Percentiles rank a stretch among this genome's conserved stretches.
phyloP scores from a whole-genome alignment of 53 echinoderm and acorn worm species.

The Crossaster papposus region DNA sequence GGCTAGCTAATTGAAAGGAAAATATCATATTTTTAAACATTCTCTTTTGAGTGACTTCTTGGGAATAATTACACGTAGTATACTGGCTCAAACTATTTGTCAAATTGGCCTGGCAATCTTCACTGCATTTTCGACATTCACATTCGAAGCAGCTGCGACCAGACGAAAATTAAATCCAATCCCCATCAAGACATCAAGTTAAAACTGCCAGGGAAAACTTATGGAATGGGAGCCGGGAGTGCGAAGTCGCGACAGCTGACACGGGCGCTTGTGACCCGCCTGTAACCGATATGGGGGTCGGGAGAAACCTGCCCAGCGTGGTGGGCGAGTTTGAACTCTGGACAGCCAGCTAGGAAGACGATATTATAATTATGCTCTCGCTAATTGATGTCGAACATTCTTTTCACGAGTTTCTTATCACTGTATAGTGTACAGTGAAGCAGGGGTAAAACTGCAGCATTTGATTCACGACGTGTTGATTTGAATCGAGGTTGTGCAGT shows the following conservation, averaged over 20 bases:
- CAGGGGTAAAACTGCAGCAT: no score
- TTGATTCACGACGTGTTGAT: no score
- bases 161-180: constrained; percentile 36
- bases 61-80: no score
- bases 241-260: constrained; percentile 44
- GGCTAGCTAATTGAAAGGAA: no score
- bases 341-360: background rate
- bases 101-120: background rate
- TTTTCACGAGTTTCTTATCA: background rate
- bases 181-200: background rate
- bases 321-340: background rate
- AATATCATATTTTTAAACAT: no score
- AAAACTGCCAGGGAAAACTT: background rate
- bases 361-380: background rate
- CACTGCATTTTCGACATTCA: constrained; percentile 43
- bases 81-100: background rate
- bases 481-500: no score
- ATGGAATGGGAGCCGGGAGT: constrained; percentile 4
- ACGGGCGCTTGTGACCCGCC: constrained; percentile 4
- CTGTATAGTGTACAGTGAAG: background rate
- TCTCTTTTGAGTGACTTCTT: no score
- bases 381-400: background rate
- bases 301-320: background rate
- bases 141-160: constrained; percentile 34
- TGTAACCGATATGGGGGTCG: background rate